Base-by-base conservation (phyloP, 2,888 invertebrate genomes). In the Deilephila porcellus region DNA sequence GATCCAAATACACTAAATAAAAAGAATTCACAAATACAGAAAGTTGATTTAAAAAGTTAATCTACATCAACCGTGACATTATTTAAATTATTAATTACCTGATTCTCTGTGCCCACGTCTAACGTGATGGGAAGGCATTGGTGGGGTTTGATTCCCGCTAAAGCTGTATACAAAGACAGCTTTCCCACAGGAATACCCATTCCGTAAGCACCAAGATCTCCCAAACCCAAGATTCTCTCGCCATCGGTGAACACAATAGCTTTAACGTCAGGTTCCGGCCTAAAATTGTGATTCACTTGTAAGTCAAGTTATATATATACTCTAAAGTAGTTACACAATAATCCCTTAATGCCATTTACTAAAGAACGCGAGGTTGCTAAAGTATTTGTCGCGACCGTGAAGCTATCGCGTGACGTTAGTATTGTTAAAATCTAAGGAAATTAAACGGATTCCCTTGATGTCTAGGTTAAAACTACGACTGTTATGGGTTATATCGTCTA, bases 161-260 rank as follows among this genome's bases (percentile, higher is more conserved):
- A 93, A 0, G 99, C 99, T 0, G 99, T 99, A 91, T 99, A 99
- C 60, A 99, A 95, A 0, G 99, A 97, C 77, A 99, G 95, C 91
- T 99, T 99, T 32, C 99, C 99, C 14, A 99, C 98, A 0, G 99
- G 99, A 83, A 99, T 99, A 75, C 99, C 99, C 99, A 99, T 99
- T 34, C 99, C 99, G 85, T 98, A 98, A 1, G 98, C 98, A 0
- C 99, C 99, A 71, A 99, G 96, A 90, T 99, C 99, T 6, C 99
- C 99, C 60, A 99, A 95, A 80, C 99, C 99, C 79, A 99, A 95
- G 88, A 99, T 99, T 73, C 99, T 96, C 89, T 99, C 99, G 53
- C 99, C 99, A 85, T 99, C 99, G 0, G 99, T 99, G 71, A 99
- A 98, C 71, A 98, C 98, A 85, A 98, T 97, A 17, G 97, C 98